Evolutionary conservation across 2,797 vertebrate species (phyloP), one percentile per base, ranked within the genome.

Genomic region (Momotus momota): DNA sequence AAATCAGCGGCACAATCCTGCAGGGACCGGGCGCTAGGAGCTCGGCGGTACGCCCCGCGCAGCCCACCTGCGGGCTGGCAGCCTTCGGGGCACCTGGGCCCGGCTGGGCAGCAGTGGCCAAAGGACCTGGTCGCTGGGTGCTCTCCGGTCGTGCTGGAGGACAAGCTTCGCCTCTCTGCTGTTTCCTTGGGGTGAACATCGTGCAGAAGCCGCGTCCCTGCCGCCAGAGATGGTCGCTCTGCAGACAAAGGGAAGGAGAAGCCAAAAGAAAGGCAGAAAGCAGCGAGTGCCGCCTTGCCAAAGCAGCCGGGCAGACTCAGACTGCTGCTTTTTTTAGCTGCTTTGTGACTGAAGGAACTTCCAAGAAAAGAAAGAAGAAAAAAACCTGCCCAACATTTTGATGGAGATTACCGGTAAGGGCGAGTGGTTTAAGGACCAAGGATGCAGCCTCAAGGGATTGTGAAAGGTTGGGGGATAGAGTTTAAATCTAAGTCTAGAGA

Each of bases 161-260:
- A 60, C 85, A 60, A 51, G 17, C 92, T 74, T 88, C 81, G 6
- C 35, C 89, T 86, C 89, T 79, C 77, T 72, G 78, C 88, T 62
- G 46, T 84, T 95, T 79, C 23, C 79, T 46, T 62, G 22, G 77
- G 92, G 92, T 65, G 80, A 15, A 5, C 3, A 6, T 0, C 8
- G 49, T 2, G 12, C 4, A 1, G 52, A 20, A 40, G 35, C 43
- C 14, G 2, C 10, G 4, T 20, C 67, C 40, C 40, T 2, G 45
- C 22, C n/a, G 0, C 3, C 48, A 22, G 29, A 23, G 22, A 0
- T 5, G 10, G 49, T 3, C 27, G 9, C 21, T 7, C n/a, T 4
- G 52, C 58, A 25, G 61, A 31, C 81, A 41, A 31, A 67, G 38
- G 52, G 72, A 45, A 49, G 60, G 33, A 41, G 74, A 43, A 25